Conservation (phyloP, 2,113 vertebrate species). For the Dasyurus viverrinus region DNA sequence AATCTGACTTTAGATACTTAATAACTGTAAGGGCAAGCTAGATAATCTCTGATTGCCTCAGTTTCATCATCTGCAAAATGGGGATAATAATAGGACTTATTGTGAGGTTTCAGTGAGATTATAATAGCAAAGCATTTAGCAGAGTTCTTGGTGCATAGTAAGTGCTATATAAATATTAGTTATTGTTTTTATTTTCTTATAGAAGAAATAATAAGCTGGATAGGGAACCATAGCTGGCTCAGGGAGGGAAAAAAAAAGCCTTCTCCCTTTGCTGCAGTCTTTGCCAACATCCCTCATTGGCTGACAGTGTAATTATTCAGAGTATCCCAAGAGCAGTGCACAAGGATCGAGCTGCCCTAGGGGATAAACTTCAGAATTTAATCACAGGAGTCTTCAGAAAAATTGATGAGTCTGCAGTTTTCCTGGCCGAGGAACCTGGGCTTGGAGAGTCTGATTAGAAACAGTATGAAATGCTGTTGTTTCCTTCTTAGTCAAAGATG, state of each 20-base stretch:
- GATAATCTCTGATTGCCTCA: neutral
- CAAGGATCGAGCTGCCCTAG: neutral
- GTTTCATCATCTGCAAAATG: neutral
- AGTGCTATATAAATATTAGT: neutral
- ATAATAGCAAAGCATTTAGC: neutral
- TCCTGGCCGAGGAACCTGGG: neutral
- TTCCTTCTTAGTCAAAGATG: neutral
- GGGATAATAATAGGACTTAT: neutral
- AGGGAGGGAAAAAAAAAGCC: neutral
- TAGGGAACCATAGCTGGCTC: neutral
- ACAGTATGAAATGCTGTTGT: neutral
- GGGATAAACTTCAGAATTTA: neutral
- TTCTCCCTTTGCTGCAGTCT: neutral
- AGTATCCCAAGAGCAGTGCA: neutral
- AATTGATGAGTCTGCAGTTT: neutral
- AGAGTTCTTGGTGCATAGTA: neutral
- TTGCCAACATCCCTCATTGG: neutral
- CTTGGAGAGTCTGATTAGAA: accelerated
- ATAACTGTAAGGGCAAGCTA: neutral
- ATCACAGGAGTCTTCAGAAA: neutral
- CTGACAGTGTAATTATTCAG: conserved; percentile 8
- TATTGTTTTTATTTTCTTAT: neutral
- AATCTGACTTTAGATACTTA: neutral
- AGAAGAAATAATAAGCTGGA: neutral
- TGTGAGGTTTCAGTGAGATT: neutral